phyloP scores from a whole-genome alignment of 1,140 invertebrate genomes.

The Leptinotarsa texana region DNA sequence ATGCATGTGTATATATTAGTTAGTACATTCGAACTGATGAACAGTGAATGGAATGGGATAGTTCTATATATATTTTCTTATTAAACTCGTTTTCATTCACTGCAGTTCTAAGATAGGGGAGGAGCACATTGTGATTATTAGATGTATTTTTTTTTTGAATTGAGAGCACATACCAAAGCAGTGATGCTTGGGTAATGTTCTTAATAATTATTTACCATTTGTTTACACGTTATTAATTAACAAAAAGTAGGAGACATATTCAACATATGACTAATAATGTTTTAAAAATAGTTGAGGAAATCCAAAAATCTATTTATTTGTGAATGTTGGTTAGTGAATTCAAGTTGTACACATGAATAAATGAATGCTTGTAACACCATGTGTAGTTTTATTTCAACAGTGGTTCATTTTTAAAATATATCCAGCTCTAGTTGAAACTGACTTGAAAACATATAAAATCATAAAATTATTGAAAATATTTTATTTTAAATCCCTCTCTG shows the following conservation, averaged over 20 bases:
- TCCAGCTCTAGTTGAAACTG: neutral
- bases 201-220: neutral
- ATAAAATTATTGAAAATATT: no score
- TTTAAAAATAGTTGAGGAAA: slow-evolving; percentile 17
- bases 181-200: neutral
- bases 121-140: slow-evolving; percentile 12
- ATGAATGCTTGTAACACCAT: slow-evolving; percentile 37
- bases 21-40: neutral
- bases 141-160: neutral
- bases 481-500: no score
- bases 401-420: neutral
- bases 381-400: neutral
- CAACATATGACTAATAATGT: slow-evolving; percentile 12
- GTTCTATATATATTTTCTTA: neutral
- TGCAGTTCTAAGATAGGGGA: neutral
- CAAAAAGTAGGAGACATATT: slow-evolving; percentile 17
- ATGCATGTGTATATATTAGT: neutral
- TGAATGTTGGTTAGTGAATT: slow-evolving; percentile 20
- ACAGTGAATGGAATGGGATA: neutral
- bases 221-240: neutral
- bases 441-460: neutral
- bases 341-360: slow-evolving; percentile 30
- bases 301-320: slow-evolving; percentile 20
- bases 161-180: neutral
- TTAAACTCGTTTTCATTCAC: neutral